Evolutionary conservation across 1,140 invertebrate species (phyloP).

Genomic region (Heliothis subflexa): DNA sequence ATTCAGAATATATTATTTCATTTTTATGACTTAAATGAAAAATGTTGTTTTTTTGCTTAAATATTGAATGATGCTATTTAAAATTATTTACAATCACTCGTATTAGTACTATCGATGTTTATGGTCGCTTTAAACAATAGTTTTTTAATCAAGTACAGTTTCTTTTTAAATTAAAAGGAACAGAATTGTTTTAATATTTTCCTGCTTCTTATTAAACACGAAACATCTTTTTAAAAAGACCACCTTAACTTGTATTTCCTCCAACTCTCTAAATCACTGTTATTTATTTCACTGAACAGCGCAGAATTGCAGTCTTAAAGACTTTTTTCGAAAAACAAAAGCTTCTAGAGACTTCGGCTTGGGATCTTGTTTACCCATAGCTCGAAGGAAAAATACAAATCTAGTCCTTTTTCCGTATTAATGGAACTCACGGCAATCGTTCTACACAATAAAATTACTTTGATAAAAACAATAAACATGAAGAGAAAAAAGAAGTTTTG

Average conservation of each 20-base stretch:
- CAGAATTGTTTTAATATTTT: too few relatives aligned
- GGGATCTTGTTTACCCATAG: conserved; percentile 10
- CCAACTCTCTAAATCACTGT: background rate
- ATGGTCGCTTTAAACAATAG: background rate
- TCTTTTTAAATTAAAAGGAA: too few relatives aligned
- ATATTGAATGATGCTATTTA: background rate
- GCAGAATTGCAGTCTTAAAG: background rate
- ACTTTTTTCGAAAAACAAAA: background rate
- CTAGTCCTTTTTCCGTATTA: background rate
- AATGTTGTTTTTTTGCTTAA: background rate
- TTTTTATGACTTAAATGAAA: background rate
- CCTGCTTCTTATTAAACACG: background rate
- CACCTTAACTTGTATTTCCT: background rate
- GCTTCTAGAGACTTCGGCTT: background rate
- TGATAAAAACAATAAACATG: conserved; percentile 29
- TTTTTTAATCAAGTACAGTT: background rate
- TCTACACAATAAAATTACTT: conserved; percentile 21
- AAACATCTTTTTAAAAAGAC: background rate
- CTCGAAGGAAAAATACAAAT: background rate
- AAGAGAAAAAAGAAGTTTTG: conserved; percentile 6
- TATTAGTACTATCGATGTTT: background rate
- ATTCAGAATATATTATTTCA: background rate
- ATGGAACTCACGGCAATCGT: background rate
- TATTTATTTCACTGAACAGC: conserved; percentile 9
- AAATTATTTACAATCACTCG: too few relatives aligned